Base-by-base conservation (phyloP, 2,888 invertebrate genomes). In the Apamea anceps region DNA sequence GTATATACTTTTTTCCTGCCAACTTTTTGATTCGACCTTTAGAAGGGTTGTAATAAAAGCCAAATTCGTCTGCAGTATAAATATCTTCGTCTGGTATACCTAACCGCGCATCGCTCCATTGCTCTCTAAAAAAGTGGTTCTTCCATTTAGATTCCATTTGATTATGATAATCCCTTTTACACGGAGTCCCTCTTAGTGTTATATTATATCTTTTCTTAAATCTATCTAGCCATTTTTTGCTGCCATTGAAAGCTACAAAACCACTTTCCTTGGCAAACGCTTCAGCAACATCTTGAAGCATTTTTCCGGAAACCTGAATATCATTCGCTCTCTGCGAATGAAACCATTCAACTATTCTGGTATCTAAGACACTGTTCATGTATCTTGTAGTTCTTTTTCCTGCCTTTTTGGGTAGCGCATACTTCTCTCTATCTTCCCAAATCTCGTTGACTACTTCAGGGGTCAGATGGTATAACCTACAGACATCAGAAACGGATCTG, bases 191-290 rank as follows among this genome's bases (percentile, higher is more conserved):
- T 79, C 91, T 85, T 0, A 93, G 77, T 0, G 87, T 85, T 57
- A 94, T 93, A 57, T 90, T 92, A 66, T 94, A 92, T 54, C 91
- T 87, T 8, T 91, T 90, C 54, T 94, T 94, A 51, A 94, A 94
- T 15, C 94, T 85, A 65, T 94, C 94, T 10, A 94, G 71, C 94
- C 94, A 94, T 86, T 94, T 94, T 32, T 91, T 92, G 48, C 92
- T 93, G 4, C 93, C 93, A 75, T 94, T 92, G 57, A 94, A 94
- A 0, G 92, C 90, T 0, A 93, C 89, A 60, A 92, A 93, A 0
- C 93, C 93, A 25, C 89, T 87, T 42, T 93, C 93, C 62, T 92
- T 93, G 0, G 93, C 94, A 62, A 92, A 91, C 0, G 82, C 82
- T 76, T 94, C 94, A 0, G 93, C 94, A 0, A 89, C 62, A 68